These are phyloP conservation scores for Phodopus roborovskii DNA, from an alignment of 2,113 vertebrate species.

Conservation along the genomic window DNA sequence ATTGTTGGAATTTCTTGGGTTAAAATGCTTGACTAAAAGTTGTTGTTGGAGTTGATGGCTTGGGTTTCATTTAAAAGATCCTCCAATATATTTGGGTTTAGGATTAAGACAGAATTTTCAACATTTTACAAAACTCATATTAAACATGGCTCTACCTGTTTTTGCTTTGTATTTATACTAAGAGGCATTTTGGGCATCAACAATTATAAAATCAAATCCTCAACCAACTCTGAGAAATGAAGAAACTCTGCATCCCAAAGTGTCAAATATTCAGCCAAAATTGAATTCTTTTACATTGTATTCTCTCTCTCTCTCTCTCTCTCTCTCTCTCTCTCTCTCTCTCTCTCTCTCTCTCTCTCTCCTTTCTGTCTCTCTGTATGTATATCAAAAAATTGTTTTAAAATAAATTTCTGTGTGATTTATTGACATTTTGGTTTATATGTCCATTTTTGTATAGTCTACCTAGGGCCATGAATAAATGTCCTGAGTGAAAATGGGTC, in stretches of 20 bases:
- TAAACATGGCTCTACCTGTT: background rate
- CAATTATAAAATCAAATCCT: background rate
- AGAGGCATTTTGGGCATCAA: background rate
- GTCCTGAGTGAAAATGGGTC: background rate
- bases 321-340: background rate
- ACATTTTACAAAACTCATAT: background rate
- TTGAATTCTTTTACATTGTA: background rate
- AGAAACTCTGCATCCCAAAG: too few relatives aligned
- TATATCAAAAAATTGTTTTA: background rate
- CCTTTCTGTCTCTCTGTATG: background rate
- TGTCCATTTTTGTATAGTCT: background rate
- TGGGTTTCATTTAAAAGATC: background rate
- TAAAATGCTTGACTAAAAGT: background rate
- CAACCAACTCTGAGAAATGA: background rate
- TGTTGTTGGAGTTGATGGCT: background rate
- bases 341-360: too few relatives aligned
- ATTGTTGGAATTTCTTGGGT: background rate
- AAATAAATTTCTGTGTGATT: background rate
- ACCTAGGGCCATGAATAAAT: background rate
- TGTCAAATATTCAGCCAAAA: background rate
- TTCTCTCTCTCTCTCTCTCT: background rate
- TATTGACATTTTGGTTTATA: background rate
- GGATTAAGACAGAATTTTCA: background rate
- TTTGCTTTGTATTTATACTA: background rate
- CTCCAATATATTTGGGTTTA: background rate